Conservation (phyloP, 37 sponge, comb jelly and placozoan species). For the Agelas oroides region DNA sequence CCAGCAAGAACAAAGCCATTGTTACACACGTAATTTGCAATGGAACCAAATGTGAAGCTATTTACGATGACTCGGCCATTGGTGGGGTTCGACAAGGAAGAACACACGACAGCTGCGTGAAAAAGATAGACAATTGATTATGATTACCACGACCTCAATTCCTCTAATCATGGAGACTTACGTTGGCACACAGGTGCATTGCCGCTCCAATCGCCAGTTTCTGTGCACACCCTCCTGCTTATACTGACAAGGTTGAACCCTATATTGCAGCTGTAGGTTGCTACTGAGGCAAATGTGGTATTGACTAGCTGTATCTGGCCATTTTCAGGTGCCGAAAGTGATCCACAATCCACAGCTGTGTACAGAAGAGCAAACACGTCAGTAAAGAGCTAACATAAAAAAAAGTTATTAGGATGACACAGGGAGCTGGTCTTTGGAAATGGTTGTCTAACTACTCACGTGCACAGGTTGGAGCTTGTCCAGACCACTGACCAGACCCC, state of each 20-base stretch:
- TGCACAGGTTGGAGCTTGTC: constrained; percentile 28
- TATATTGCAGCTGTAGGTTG: constrained; percentile 54
- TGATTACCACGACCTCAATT: too few species aligned
- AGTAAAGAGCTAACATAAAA: too few species aligned
- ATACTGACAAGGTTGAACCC: constrained; percentile 54
- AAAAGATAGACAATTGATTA: neutral
- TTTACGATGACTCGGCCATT: constrained; percentile 49
- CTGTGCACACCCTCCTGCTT: constrained; percentile 27
- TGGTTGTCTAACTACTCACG: constrained; percentile 17
- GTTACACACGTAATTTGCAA: constrained; percentile 49
- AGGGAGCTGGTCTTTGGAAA: too few species aligned
- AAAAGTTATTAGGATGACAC: too few species aligned
- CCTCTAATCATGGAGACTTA: constrained; percentile 1
- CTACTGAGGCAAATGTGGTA: constrained; percentile 49
- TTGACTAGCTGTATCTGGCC: constrained; percentile 30
- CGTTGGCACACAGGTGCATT: constrained; percentile 25
- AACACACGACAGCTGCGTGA: constrained; percentile 54
- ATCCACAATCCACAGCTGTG: constrained; percentile 67
- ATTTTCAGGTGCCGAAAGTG: constrained; percentile 24
- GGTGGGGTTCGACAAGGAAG: constrained; percentile 8
- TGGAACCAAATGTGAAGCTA: constrained; percentile 36
- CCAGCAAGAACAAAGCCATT: constrained; percentile 21
- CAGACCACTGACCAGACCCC: constrained; percentile 60
- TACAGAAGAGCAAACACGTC: neutral
- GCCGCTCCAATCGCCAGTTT: constrained; percentile 59